Conservation (phyloP, 2,797 vertebrate genomes). For the Eulemur coronatus region DNA sequence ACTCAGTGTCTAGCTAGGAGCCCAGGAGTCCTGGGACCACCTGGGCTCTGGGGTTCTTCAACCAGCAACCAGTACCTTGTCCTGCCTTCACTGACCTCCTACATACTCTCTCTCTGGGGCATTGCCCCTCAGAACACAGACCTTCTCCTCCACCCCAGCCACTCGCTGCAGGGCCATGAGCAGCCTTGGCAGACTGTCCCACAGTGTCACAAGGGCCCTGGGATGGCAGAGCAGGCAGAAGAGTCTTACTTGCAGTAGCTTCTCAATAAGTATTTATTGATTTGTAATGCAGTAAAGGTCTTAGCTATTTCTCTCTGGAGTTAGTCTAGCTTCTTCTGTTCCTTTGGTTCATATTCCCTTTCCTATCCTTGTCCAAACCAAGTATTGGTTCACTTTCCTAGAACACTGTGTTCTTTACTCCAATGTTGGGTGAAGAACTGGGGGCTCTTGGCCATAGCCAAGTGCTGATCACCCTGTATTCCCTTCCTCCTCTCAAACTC, state of each 20-base stretch:
- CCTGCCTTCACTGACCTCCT: neutral
- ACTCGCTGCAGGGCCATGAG: neutral
- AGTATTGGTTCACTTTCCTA: neutral
- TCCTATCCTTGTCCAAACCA: neutral
- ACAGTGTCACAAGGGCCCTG: neutral
- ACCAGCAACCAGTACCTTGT: neutral
- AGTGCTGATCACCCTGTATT: neutral
- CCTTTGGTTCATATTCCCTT: neutral
- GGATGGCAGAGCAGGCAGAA: neutral
- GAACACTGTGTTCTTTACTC: neutral
- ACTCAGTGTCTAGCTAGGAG: neutral
- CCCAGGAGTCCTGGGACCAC: neutral
- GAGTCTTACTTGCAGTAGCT: neutral
- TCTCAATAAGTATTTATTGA: neutral
- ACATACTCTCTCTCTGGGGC: rapidly evolving
- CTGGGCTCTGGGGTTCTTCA: neutral
- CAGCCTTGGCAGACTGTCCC: neutral
- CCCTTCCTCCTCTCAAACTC: neutral
- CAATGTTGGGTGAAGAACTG: neutral
- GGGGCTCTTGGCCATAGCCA: neutral
- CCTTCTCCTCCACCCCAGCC: too few species aligned
- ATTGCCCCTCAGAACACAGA: neutral
- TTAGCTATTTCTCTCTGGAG: neutral
- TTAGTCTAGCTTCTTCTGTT: neutral
- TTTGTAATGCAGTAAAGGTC: neutral